Evolutionary conservation across 2,888 invertebrate species (phyloP), one percentile per base, ranked within the genome.

Genomic region (Diadegma fenestrale): DNA sequence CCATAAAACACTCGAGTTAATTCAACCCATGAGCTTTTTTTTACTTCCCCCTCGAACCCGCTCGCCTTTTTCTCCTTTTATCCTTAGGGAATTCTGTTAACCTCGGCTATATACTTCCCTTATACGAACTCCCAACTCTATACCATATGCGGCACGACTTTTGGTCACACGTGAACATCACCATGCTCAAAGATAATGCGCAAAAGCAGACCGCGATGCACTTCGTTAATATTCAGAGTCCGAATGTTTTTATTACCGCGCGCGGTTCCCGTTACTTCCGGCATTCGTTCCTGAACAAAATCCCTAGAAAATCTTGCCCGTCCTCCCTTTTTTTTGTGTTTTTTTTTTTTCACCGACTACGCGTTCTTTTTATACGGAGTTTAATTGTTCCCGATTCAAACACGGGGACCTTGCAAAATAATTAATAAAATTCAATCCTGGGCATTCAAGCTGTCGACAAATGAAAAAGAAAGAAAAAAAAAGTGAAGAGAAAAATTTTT

Each of bases 101-200:
- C 54, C 54, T 26, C 7, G 19, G 72, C 45, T 41, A 33, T 19
- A 43, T 7, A 51, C 19, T 33, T 63, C 66, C 64, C 66, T 48
- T 54, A 51, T 30, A 14, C 43, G 41, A 8, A 0, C 43, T 51
- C 45, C 14, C 45, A 19, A 37, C 48, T 45, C 58, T 14, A 26
- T 26, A 51, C 48, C 48, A 66, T n/a, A n/a, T 64, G 8, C 22
- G 64, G 68, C 68, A 45, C 68, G 17, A 61, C 68, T 79, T 83
- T 66, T 68, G 73, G 68, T 68, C 79, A 69, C 79, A 79, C 78
- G 58, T 61, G 68, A 43, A 83, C 69, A 68, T 79, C 19, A 33
- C 64, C 78, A 48, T 61, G 19, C 79, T 79, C 78, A 79, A 83
- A 83, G 82, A 73, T 83, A 83, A 83, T 79, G 54, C 73, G 61